Base-by-base conservation (phyloP, 2,888 invertebrate species). In the Drosophila putrida region DNA sequence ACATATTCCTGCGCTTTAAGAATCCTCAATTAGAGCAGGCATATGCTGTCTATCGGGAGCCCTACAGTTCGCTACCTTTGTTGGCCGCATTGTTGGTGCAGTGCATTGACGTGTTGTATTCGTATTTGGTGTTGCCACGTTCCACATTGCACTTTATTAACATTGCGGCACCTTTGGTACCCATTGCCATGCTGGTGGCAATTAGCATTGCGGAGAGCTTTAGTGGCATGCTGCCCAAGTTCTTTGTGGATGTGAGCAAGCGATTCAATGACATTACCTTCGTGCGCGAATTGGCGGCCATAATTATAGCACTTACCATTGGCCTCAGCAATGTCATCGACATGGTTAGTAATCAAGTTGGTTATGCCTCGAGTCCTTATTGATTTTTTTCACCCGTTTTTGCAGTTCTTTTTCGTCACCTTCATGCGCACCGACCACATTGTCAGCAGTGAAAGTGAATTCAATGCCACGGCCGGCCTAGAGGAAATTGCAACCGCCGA, bases 1-100 rank as follows among this genome's bases (percentile, higher is more conserved):
- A 94, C 73, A 93, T 94, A 82, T 91, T 95, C 36, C 91, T 96
- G 61, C 93, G 94, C 70, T 96, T 96, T 92, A 94, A 94, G 75
- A 95, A 95, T 83, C 92, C 93, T 0, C 93, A 94, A 60, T 93
- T 95, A 78, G 96, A 96, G 91, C 93, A 93, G 60, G 94, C 95
- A 49, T 96, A 96, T 90, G 94, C 94, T 54, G 93, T 93, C 33
- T 94, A 95, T 76, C 93, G 95, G 25, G 95, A 95, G 86, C 94
- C 95, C 0, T 95, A 94, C 81, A 95, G 95, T 15, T 95, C 95
- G 15, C 91, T 95, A 27, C 95, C 95, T 0, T 89, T 95, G 44
- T 91, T 95, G 61, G 95, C 95, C 50, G 95, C 95, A 58, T 93
- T 95, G n/a, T 88, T 95, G 71, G 95, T 95, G 41, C 93, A 95